Evolutionary conservation across 2,888 invertebrate genomes (phyloP), one percentile per base, ranked within the genome.

Genomic region (Dynastes tityus): DNA sequence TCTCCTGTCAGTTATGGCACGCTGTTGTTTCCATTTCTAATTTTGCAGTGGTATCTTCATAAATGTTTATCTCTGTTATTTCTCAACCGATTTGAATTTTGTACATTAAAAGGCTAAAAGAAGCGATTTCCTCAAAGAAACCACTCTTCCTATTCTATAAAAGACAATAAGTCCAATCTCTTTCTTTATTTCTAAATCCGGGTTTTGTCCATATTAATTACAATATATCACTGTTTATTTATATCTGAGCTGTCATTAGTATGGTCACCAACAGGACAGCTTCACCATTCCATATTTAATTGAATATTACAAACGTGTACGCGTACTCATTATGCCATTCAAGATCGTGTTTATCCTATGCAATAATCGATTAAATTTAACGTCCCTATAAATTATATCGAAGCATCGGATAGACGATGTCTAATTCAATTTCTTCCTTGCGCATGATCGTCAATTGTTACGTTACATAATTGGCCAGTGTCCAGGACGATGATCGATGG

Each of bases 341-440:
- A 61, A 22, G 16, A 53, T 53, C 53, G n/a, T n/a, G 61, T 61
- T 61, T 61, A 22, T 61, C 61, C 29, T 22, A 61, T 61, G 29
- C 61, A 11, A 61, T 61, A 61, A 61, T 29, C 61, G 61, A 61
- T 22, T 29, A 61, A 61, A 61, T 27, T 16, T 61, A 61, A 27
- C 27, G 11, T 61, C 29, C 11, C 22, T 27, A 61, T 61, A 61
- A 61, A 61, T 29, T 22, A 61, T 22, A 53, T 0, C 29, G 61
- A 22, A 61, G 45, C 45, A 45, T 45, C 55, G 55, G 1, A 55
- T n/a, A 55, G n/a, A n/a, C 55, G 6, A 53, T 9, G 2, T 53
- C 53, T 9, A 9, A 55, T n/a, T 55, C 55, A 22, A 55, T 61
- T 27, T 61, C 61, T 61, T 61, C 27, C 27, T 61, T 27, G 61